These are phyloP conservation scores for Exaiptasia diaphana DNA, from an alignment of 64 coral and sea anemone genomes.

Conservation along the genomic window DNA sequence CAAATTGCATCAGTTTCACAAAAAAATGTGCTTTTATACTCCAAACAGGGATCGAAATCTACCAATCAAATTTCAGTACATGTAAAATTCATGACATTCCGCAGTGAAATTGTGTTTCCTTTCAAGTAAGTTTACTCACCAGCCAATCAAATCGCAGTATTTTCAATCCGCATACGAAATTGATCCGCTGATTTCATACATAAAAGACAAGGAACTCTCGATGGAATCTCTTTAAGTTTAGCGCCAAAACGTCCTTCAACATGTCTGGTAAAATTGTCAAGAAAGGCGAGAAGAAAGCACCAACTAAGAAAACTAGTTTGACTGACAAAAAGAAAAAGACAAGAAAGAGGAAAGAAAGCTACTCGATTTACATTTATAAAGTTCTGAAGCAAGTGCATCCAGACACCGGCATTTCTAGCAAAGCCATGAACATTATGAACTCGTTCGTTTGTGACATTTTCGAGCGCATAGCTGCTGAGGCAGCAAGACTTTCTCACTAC, in stretches of 20 bases:
- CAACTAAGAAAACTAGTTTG: background rate
- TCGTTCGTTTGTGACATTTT: conserved; percentile 14
- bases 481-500: background rate
- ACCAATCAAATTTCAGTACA: background rate
- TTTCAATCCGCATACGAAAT: conserved; percentile 39
- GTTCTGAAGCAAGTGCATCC: conserved; percentile 27
- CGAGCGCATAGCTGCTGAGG: background rate
- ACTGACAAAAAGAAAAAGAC: background rate
- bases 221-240: background rate
- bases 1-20: too few relatives aligned
- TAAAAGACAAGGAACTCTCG: background rate
- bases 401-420: conserved; percentile 16
- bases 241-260: background rate
- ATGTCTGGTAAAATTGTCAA: background rate
- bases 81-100: background rate
- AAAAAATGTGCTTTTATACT: too few relatives aligned
- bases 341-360: conserved; percentile 5
- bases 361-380: conserved; percentile 11
- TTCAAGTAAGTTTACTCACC: background rate
- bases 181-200: background rate
- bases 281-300: conserved; percentile 5
- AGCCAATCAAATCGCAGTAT: background rate
- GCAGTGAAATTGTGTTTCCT: background rate
- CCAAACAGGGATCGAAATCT: conserved; percentile 27
- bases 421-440: conserved; percentile 19